Evolutionary conservation across 2,113 vertebrate species (phyloP).

Genomic region (Ancistrus triradiatus): DNA sequence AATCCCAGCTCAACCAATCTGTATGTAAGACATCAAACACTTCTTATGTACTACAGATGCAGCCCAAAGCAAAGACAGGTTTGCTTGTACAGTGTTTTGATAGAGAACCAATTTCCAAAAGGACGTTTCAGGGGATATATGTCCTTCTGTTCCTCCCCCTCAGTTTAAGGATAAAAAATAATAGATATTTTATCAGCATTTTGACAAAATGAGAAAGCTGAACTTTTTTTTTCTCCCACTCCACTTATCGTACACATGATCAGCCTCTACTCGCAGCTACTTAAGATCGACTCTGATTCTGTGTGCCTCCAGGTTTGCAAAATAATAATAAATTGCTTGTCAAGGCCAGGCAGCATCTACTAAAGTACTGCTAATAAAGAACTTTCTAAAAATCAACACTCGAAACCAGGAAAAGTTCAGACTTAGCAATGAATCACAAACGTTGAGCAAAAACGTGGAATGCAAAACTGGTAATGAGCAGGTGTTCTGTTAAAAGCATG

Average conservation of each 20-base stretch:
- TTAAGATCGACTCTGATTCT: slow-evolving; percentile 20
- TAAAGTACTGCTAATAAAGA: not conserved
- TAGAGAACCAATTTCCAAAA: slow-evolving; percentile 43
- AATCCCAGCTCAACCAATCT: slow-evolving; percentile 44
- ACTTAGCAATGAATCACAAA: not conserved
- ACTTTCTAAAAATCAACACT: not conserved
- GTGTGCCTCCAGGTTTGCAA: not conserved
- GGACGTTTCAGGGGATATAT: slow-evolving; percentile 42
- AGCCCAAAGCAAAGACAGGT: slow-evolving; percentile 46
- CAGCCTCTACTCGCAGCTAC: slow-evolving; percentile 4
- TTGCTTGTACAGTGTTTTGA: slow-evolving; percentile 53
- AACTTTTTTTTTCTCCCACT: slow-evolving; percentile 23
- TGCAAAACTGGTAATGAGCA: not conserved
- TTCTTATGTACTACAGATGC: slow-evolving; percentile 30
- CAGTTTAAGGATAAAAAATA: slow-evolving; percentile 31
- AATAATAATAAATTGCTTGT: not conserved
- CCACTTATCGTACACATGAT: slow-evolving; percentile 20
- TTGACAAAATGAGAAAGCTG: slow-evolving; percentile 28
- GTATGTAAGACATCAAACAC: slow-evolving; percentile 54
- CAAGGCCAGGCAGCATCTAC: not conserved
- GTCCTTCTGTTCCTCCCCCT: slow-evolving; percentile 21
- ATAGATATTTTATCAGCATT: slow-evolving; percentile 35
- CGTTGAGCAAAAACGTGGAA: not conserved
- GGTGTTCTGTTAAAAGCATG: slow-evolving; percentile 8
- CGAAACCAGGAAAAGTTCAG: slow-evolving; percentile 14